Evolutionary conservation across 2,888 invertebrate genomes (phyloP).

Genomic region (Sipha maydis): DNA sequence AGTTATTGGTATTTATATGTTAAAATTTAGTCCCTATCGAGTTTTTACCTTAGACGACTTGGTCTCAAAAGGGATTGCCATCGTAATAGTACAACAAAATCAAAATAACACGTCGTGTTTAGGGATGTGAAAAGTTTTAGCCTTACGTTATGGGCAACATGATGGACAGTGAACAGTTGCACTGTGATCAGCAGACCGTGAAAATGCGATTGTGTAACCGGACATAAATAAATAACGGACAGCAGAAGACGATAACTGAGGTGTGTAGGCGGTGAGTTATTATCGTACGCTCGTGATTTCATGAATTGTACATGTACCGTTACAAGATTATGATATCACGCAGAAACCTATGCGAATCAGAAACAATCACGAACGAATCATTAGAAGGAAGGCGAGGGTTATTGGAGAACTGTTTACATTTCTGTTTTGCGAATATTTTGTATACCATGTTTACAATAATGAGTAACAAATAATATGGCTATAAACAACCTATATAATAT

Average conservation of each 20-base stretch:
- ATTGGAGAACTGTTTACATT: too few species aligned
- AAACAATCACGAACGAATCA: too few species aligned
- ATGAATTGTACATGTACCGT: background rate
- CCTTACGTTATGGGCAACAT: background rate
- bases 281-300: background rate
- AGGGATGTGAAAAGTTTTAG: constrained; percentile 2
- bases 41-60: background rate
- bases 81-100: background rate
- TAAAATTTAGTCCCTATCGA: background rate
- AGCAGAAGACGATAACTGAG: background rate
- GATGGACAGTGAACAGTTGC: background rate
- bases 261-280: background rate
- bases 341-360: too few species aligned
- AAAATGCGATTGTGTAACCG: background rate
- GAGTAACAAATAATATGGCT: too few species aligned
- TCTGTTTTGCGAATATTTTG: too few species aligned
- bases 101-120: background rate
- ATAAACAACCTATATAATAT: too few species aligned
- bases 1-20: background rate
- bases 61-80: background rate
- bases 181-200: background rate
- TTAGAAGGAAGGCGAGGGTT: too few species aligned
- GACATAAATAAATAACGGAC: background rate
- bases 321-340: too few species aligned
- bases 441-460: too few species aligned